Conservation (phyloP, 2,888 invertebrate genomes). For the Anoncus sp. region DNA sequence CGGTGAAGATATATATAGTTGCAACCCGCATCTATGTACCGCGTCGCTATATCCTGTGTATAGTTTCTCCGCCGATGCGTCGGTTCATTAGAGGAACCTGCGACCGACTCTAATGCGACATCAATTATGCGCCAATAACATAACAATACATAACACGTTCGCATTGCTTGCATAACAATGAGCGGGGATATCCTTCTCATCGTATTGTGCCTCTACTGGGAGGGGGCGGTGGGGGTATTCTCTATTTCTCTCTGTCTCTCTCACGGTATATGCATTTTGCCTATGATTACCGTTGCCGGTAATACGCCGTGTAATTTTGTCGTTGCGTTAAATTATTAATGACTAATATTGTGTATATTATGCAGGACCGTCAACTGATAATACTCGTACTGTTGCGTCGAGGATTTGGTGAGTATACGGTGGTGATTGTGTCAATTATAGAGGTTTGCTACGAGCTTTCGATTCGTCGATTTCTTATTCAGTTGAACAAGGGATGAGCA, state of each 20-base stretch:
- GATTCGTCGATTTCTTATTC: neutral
- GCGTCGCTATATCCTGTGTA: too few relatives aligned
- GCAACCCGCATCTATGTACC: constrained; percentile 23
- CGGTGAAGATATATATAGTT: constrained; percentile 41
- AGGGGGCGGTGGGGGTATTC: neutral
- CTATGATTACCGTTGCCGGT: constrained; percentile 74
- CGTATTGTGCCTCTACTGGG: constrained; percentile 61
- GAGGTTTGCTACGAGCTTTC: constrained; percentile 1
- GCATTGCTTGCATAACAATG: constrained; percentile 81
- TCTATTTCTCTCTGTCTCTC: constrained; percentile 9
- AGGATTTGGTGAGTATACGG: constrained; percentile 5
- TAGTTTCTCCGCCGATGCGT: constrained; percentile 66
- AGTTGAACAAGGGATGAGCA: neutral
- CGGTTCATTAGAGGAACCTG: constrained; percentile 79
- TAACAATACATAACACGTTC: constrained; percentile 81
- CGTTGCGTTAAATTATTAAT: constrained; percentile 62
- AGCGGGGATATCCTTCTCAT: constrained; percentile 68
- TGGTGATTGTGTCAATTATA: constrained; percentile 28
- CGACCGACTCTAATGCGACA: constrained; percentile 78
- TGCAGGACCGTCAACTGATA: constrained; percentile 25
- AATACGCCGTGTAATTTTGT: constrained; percentile 77
- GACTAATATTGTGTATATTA: constrained; percentile 45
- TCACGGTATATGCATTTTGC: constrained; percentile 56
- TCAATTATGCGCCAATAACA: constrained; percentile 81
- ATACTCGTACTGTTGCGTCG: constrained; percentile 33